Conservation (phyloP, 2,797 vertebrate genomes). For the Karalla daura region DNA sequence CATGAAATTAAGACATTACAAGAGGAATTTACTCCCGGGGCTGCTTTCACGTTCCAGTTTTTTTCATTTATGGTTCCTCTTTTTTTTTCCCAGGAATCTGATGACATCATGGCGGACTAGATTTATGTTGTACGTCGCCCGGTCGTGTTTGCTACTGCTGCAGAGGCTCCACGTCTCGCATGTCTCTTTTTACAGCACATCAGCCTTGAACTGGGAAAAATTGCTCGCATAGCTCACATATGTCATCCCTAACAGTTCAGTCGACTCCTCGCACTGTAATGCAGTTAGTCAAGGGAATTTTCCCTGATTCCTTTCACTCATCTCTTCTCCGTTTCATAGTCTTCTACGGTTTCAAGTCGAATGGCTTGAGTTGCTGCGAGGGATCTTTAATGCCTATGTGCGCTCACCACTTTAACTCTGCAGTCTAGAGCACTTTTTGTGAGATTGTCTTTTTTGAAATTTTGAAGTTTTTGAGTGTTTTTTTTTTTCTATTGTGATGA, state of each 20-base stretch:
- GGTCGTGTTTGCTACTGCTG: conserved; percentile 40
- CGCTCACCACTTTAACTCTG: background rate
- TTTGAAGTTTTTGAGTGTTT: background rate
- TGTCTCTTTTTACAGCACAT: conserved; percentile 40
- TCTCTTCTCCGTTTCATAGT: background rate
- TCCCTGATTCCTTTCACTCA: background rate
- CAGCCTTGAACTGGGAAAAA: conserved; percentile 22
- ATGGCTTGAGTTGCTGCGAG: conserved; percentile 31
- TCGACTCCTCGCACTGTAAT: conserved; percentile 29
- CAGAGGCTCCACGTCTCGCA: conserved; percentile 28
- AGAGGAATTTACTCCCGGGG: conserved; percentile 39
- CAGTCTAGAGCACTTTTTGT: background rate
- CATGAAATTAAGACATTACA: conserved; percentile 56
- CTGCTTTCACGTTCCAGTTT: conserved; percentile 47
- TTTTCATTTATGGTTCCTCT: conserved; percentile 46
- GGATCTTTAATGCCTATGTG: conserved; percentile 11
- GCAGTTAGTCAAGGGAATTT: conserved; percentile 11
- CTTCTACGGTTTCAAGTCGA: background rate
- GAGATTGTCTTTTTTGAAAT: background rate
- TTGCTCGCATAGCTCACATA: conserved; percentile 32
- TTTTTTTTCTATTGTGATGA: background rate
- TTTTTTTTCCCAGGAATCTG: conserved; percentile 58
- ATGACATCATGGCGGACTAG: conserved; percentile 45
- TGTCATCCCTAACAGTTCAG: conserved; percentile 45
- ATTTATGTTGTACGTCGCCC: conserved; percentile 40